phyloP scores from a whole-genome alignment of 2,888 invertebrate species.

The Achlya flavicornis region DNA sequence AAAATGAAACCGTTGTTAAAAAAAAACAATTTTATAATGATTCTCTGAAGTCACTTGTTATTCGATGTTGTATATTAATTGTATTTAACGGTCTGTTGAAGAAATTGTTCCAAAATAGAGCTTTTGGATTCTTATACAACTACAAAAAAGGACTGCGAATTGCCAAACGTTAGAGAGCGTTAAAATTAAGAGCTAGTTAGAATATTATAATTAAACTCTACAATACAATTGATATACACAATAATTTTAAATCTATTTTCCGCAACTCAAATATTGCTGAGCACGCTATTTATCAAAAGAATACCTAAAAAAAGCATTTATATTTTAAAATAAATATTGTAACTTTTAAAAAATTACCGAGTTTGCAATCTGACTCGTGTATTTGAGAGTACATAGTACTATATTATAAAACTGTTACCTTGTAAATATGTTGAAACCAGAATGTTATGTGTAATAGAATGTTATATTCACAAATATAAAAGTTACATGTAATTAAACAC shows the following conservation, averaged over 20 bases:
- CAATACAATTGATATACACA: constrained; percentile 11
- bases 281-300: constrained; percentile 3
- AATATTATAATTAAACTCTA: not conserved
- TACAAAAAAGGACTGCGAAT: constrained; percentile 6
- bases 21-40: constrained; percentile 45
- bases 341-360: constrained; percentile 1
- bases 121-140: not conserved
- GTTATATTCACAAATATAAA: constrained; percentile 45
- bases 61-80: constrained; percentile 37
- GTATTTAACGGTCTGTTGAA: constrained; percentile 26
- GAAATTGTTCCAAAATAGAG: not conserved
- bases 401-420: constrained; percentile 38
- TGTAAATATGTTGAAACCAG: constrained; percentile 69
- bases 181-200: not conserved
- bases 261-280: not conserved
- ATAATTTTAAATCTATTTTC: not conserved
- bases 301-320: not conserved
- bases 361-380: constrained; percentile 4
- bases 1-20: constrained; percentile 47
- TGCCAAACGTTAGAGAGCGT: constrained; percentile 14
- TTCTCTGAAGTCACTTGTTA: constrained; percentile 49
- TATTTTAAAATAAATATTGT: constrained; percentile 4
- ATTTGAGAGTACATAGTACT: not conserved
- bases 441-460: constrained; percentile 51
- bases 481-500: constrained; percentile 27